A percentile compares a stretch with the other conserved stretches of the same genome.
phyloP scores from a whole-genome alignment of 2,888 invertebrate genomes.

The Nomada fucata region DNA sequence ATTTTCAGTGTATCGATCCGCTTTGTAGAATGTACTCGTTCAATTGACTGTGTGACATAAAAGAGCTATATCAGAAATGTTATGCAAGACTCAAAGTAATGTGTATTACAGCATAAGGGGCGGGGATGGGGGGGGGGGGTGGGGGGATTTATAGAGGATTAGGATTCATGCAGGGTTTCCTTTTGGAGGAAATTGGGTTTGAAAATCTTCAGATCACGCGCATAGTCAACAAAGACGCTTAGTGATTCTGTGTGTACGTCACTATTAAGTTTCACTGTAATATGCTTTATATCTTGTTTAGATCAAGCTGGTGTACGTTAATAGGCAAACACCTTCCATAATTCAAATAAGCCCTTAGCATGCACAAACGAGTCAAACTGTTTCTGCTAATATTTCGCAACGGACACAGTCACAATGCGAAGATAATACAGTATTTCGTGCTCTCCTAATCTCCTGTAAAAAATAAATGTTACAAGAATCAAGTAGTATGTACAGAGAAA shows the following conservation, averaged over 20 bases:
- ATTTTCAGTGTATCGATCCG: not conserved
- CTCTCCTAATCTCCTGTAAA: too few species aligned
- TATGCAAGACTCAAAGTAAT: not conserved
- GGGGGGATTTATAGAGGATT: not conserved
- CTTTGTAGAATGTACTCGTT: too few species aligned
- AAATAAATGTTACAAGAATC: too few species aligned
- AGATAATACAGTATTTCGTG: too few species aligned
- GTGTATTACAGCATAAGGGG: not conserved
- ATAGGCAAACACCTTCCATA: not conserved
- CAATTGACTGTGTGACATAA: not conserved
- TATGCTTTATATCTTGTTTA: slow-evolving; percentile 4
- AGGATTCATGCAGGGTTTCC: not conserved
- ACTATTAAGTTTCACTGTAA: slow-evolving; percentile 6
- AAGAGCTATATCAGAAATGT: not conserved
- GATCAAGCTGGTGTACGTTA: slow-evolving; percentile 9
- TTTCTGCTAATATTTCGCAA: too few species aligned
- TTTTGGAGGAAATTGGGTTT: slow-evolving; percentile 10
- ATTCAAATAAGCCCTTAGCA: too few species aligned
- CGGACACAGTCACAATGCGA: too few species aligned
- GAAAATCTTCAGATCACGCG: slow-evolving; percentile 8
- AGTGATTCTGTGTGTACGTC: not conserved
- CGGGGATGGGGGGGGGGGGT: too few species aligned
- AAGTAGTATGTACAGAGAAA: too few species aligned
- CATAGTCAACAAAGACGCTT: not conserved
- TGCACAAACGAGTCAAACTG: too few species aligned